Base-by-base conservation (phyloP, 2,888 invertebrate genomes). In the Drosophila helvetica region DNA sequence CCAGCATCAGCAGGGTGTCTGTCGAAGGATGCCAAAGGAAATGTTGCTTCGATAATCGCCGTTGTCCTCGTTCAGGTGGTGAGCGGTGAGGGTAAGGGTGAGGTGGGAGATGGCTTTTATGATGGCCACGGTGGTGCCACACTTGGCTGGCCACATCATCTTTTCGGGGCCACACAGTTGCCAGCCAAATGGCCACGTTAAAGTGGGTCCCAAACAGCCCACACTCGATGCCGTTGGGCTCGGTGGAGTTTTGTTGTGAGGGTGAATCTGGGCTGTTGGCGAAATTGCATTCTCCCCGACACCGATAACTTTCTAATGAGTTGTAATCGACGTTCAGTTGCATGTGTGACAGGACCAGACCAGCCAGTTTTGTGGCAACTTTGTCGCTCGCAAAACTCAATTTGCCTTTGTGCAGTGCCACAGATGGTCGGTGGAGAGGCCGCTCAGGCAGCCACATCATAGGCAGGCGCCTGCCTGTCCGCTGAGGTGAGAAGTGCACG, bases 301-400 rank as follows among this genome's bases (percentile, higher is more conserved):
- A 63, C 51, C 75, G 56, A 81, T 78, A 78, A 81, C 63, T 76
- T 81, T 76, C 70, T 77, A 80, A 75, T 75, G 60, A 75, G 71
- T 67, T 59, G 60, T 67, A 76, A 80, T 77, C 79, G 74, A 57
- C 70, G 64, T 66, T 67, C 46, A 52, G 64, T 48, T 51, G 61
- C 47, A 55, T 56, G 74, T 53, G 55, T 27, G 17, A 42, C 38
- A 33, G 60, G 27, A 15, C 12, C 33, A n/a, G n/a, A n/a, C 7
- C 33, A 17, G 47, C 10, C n/a, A 56, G 45, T 22, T 47, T 65
- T 60, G 60, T 48, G 63, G 75, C 62, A 68, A 69, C 65, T 57
- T 73, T 78, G 57, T 45, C 48, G 58, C 52, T 61, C 50, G 51
- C 58, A 18, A 69, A 65, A 75, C 63, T 69, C 54, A 74, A 67